Evolutionary conservation across 2,797 vertebrate species (phyloP).

Genomic region (Xyrichtys novacula): DNA sequence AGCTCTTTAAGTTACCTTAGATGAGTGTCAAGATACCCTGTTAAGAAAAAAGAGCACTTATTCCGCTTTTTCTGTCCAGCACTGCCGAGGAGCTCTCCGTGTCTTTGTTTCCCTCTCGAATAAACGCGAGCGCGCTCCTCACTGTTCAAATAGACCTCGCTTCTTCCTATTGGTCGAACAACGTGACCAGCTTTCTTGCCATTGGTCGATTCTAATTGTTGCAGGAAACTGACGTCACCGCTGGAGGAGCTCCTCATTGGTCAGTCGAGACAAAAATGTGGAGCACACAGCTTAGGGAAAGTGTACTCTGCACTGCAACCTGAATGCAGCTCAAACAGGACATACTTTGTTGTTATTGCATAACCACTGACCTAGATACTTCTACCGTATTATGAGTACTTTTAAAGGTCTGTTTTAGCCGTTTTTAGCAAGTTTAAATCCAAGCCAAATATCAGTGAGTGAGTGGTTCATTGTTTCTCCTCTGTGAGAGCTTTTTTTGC

Average conservation of each 20-base stretch:
- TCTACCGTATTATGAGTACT: background rate
- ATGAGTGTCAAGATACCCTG: background rate
- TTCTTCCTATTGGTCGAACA: slow-evolving; percentile 67
- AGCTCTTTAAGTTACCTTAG: slow-evolving; percentile 41
- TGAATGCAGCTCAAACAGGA: slow-evolving; percentile 11
- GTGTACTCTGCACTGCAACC: background rate
- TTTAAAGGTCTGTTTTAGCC: too few relatives aligned
- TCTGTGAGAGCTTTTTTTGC: too few relatives aligned
- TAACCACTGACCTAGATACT: slow-evolving; percentile 12
- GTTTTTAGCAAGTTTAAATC: too few relatives aligned
- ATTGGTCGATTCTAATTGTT: slow-evolving; percentile 54
- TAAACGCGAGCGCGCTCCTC: slow-evolving; percentile 70
- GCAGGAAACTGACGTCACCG: slow-evolving; percentile 8
- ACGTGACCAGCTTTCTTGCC: rapidly evolving
- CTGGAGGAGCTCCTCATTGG: slow-evolving; percentile 33
- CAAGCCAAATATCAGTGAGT: too few relatives aligned
- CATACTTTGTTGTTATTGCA: slow-evolving; percentile 9
- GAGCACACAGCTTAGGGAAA: background rate
- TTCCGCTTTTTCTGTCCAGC: slow-evolving; percentile 11
- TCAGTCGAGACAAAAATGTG: background rate
- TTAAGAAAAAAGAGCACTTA: slow-evolving; percentile 1
- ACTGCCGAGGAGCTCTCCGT: background rate
- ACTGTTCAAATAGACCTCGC: slow-evolving; percentile 74
- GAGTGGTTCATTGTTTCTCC: too few relatives aligned
- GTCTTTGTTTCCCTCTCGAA: slow-evolving; percentile 81